Base-by-base conservation (phyloP, 1,140 invertebrate species). In the Limonius californicus region DNA sequence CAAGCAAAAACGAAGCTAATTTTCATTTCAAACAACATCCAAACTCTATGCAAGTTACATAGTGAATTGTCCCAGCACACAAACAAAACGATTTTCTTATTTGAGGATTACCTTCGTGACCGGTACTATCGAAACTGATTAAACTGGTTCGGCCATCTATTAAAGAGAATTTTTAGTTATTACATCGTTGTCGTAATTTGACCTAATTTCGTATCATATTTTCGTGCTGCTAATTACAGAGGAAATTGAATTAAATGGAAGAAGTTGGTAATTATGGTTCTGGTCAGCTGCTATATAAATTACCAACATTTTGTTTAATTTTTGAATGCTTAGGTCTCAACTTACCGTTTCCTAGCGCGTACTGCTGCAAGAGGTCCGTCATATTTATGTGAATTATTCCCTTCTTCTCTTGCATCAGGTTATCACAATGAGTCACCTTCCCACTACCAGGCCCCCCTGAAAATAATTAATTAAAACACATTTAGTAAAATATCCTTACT, bases 371-470 rank as follows among this genome's bases (percentile, higher is more conserved):
- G 9, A 92, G 80, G 76, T 93, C 91, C 55, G 90, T 92, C 90
- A 95, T 93, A 75, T 95, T 95, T 72, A 95, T 91, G 78, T 95
- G 91, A 15, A 87, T 85, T 43, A 93, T 83, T 6, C 89, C 90
- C 53, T 86, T 85, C 66, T 89, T 87, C 76, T 94, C 90, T 79
- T 91, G 87, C 82, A 90, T 90, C 57, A 93, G 79, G 70, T 88
- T 91, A 75, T 95, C 91, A 77, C 91, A 93, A 78, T 95, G 91
- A 71, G 91, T 94, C 83, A 94, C 91, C 85, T 95, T 95, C 42
- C 92, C 92, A 73, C 90, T 93, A 67, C 92, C 92, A 53, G 92
- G 92, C 59, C 92, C 92, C 68, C 91, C 89, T 91, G 72, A 12
- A 73, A 62, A 12, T 12, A 91, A 68, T 90, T 89, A 90, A 72